These are phyloP conservation scores for Steinernema khuongi DNA, from an alignment of 1,140 invertebrate genomes.

Conservation along the genomic window DNA sequence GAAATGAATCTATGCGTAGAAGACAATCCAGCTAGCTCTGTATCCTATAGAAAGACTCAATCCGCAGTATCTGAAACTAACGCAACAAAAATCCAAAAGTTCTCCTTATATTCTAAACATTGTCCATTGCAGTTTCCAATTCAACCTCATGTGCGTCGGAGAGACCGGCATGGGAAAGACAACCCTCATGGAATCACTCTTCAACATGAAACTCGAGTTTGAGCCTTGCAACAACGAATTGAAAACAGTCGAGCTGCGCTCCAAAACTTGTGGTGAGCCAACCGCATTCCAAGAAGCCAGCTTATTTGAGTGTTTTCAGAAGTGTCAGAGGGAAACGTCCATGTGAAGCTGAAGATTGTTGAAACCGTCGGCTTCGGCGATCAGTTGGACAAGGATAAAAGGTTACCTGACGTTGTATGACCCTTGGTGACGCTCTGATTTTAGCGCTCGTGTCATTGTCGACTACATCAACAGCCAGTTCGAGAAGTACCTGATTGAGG, in stretches of 20 bases:
- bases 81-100: too few species aligned
- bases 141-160: constrained; percentile 65
- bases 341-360: constrained; percentile 89
- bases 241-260: constrained; percentile 81
- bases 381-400: constrained; percentile 96
- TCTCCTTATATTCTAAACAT: constrained; percentile 25
- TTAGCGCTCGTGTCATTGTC: constrained; percentile 89
- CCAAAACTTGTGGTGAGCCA: constrained; percentile 74
- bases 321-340: constrained; percentile 89
- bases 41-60: too few species aligned
- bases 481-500: constrained; percentile 91
- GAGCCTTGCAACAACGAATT: constrained; percentile 56
- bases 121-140: constrained; percentile 58
- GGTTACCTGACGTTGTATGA: constrained; percentile 43
- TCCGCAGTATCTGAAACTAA: too few species aligned
- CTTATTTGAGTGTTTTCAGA: constrained; percentile 64
- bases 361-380: constrained; percentile 98
- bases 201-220: constrained; percentile 90
- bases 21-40: too few species aligned
- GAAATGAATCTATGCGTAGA: too few species aligned
- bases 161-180: constrained; percentile 98
- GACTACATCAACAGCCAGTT: constrained; percentile 98
- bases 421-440: constrained; percentile 38
- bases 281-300: constrained; percentile 19
- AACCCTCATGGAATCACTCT: constrained; percentile 95